These are phyloP conservation scores for Scaptomyza graminum DNA, from an alignment of 1,140 invertebrate species.

Conservation along the genomic window DNA sequence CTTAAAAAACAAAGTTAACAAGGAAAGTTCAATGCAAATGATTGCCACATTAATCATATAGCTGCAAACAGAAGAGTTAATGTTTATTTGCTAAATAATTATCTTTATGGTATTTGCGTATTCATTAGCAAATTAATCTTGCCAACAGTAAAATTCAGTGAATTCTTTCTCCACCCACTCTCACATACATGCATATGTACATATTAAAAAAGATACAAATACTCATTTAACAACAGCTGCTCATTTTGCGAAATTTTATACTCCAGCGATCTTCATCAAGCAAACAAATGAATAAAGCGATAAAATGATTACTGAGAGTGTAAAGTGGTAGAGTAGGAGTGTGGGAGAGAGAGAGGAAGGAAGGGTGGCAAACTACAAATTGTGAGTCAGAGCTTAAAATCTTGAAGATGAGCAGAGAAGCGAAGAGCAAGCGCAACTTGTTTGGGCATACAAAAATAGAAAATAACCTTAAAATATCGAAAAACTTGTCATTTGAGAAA, in stretches of 20 bases:
- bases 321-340: not conserved
- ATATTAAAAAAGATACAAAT: not conserved
- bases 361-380: constrained; percentile 9
- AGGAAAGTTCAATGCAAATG: not conserved
- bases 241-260: constrained; percentile 61
- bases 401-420: not conserved
- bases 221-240: constrained; percentile 30
- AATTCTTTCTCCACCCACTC: not conserved
- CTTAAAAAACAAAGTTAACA: not conserved
- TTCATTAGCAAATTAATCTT: constrained; percentile 5
- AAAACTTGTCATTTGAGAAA: constrained; percentile 74
- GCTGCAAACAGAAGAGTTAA: not conserved
- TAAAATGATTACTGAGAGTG: constrained; percentile 55
- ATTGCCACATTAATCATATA: not conserved
- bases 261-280: constrained; percentile 48
- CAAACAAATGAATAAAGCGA: constrained; percentile 58
- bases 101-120: constrained; percentile 3
- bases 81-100: not conserved
- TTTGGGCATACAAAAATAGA: constrained; percentile 38
- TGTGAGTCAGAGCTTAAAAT: constrained; percentile 60
- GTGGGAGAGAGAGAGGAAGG: not conserved
- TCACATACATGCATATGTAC: not conserved
- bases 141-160: not conserved
- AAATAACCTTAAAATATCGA: constrained; percentile 53
- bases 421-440: constrained; percentile 26